phyloP scores from a whole-genome alignment of 2,797 vertebrate genomes.

The Ispidina lecontei region DNA sequence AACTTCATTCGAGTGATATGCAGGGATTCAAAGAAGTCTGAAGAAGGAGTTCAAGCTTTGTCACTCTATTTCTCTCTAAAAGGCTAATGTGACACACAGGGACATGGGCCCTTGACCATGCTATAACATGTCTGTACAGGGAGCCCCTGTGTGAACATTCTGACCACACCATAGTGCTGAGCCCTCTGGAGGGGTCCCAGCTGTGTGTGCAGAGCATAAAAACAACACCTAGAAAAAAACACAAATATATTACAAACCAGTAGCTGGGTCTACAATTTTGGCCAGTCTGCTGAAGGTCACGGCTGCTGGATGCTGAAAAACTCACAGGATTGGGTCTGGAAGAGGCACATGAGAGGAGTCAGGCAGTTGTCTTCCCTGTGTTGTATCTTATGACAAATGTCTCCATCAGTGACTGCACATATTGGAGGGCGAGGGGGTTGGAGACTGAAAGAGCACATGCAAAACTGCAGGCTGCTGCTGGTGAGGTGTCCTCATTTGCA shows the following conservation, averaged over 20 bases:
- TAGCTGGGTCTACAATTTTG: not conserved
- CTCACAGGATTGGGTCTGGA: not conserved
- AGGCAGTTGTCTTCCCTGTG: not conserved
- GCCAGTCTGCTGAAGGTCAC: not conserved
- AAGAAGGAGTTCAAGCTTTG: not conserved
- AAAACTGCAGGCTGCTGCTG: not conserved
- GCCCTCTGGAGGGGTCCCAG: not conserved
- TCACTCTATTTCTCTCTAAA: not conserved
- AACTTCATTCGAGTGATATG: fast-evolving
- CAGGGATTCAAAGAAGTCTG: not conserved
- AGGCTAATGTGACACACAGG: not conserved
- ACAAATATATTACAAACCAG: not conserved
- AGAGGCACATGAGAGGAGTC: fast-evolving
- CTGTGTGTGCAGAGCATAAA: not conserved
- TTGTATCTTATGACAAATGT: not conserved
- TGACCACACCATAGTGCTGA: fast-evolving
- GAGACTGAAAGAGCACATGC: not conserved
- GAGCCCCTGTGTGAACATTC: not conserved
- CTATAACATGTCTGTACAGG: not conserved
- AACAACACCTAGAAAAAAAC: not conserved
- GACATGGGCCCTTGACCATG: fast-evolving
- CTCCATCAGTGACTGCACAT: fast-evolving
- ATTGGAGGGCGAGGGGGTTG: fast-evolving
- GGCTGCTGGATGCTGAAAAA: not conserved
- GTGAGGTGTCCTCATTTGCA: not conserved